Evolutionary conservation across 2,888 invertebrate genomes (phyloP).

Genomic region (Caenorhabditis sp.): DNA sequence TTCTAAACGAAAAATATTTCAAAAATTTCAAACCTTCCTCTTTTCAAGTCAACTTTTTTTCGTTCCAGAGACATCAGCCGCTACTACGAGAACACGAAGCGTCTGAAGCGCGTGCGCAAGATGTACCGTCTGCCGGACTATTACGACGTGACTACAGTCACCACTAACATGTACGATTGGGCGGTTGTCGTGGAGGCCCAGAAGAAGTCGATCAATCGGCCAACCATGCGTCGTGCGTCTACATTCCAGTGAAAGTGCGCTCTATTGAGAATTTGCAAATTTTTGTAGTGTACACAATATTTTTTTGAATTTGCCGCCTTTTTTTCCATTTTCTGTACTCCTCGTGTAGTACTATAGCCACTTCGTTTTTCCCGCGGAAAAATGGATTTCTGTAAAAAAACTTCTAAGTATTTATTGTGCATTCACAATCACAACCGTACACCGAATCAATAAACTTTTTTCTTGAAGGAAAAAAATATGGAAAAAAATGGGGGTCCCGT

Average conservation of each 20-base stretch:
- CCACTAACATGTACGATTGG: conserved; percentile 80
- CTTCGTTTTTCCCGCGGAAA: conserved; percentile 22
- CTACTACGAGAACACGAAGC: conserved; percentile 77
- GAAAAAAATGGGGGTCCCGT: conserved; percentile 35
- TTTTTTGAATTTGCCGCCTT: no score
- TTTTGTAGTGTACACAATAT: no score
- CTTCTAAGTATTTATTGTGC: conserved; percentile 28
- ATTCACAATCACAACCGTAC: conserved; percentile 63
- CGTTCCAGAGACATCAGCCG: conserved; percentile 78
- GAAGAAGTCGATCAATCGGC: conserved; percentile 66
- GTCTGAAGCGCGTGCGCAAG: conserved; percentile 80
- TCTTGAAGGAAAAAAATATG: background rate
- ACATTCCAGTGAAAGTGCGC: conserved; percentile 37
- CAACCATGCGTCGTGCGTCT: conserved; percentile 64
- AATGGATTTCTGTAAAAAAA: conserved; percentile 21
- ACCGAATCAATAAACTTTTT: background rate
- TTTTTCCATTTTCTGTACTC: conserved; percentile 15
- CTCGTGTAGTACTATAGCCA: conserved; percentile 39
- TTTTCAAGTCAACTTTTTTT: background rate
- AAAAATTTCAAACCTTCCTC: no score
- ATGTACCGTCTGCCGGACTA: conserved; percentile 80
- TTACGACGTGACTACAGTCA: conserved; percentile 79
- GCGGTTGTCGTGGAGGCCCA: conserved; percentile 79
- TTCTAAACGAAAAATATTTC: no score
- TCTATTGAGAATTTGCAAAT: no score